Evolutionary conservation across 2,888 invertebrate genomes (phyloP).

Genomic region (Periphyllus acericola): DNA sequence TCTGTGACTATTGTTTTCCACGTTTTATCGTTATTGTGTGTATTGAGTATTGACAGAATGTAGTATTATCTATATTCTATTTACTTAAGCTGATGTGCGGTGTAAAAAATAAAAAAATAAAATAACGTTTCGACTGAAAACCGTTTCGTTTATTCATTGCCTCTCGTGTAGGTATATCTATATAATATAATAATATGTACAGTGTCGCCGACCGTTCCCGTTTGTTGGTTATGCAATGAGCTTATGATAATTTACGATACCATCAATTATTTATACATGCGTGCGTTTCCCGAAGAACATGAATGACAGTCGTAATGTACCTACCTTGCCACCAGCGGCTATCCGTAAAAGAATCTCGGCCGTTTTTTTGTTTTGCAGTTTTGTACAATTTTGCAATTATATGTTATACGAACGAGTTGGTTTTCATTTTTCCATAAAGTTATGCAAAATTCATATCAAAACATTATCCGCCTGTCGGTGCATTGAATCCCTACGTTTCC

Average conservation of each 20-base stretch:
- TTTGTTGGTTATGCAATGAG: conserved; percentile 25
- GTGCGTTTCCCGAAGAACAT: not conserved
- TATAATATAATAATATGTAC: not conserved
- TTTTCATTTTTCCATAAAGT: conserved; percentile 26
- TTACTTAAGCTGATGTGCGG: not conserved
- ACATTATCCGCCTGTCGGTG: not conserved
- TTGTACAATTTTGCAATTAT: conserved; percentile 21
- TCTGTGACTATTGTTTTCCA: conserved; percentile 1
- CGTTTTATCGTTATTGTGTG: not conserved
- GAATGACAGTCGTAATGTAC: conserved; percentile 37
- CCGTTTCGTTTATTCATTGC: not conserved
- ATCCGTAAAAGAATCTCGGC: conserved; percentile 20
- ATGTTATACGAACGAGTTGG: not conserved
- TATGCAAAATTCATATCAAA: conserved; percentile 10
- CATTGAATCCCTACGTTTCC: not conserved
- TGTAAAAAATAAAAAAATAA: not conserved
- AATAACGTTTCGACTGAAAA: not conserved
- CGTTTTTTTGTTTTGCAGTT: conserved; percentile 1
- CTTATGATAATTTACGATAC: conserved; percentile 46
- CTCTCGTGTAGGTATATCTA: not conserved
- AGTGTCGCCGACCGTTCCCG: conserved; percentile 7
- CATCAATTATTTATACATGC: conserved; percentile 29
- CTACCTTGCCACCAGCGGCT: not conserved
- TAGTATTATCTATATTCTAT: not conserved
- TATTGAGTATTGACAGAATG: conserved; percentile 10